phyloP scores from a whole-genome alignment of 2,113 vertebrate species.

The Hiodon tergisus region DNA sequence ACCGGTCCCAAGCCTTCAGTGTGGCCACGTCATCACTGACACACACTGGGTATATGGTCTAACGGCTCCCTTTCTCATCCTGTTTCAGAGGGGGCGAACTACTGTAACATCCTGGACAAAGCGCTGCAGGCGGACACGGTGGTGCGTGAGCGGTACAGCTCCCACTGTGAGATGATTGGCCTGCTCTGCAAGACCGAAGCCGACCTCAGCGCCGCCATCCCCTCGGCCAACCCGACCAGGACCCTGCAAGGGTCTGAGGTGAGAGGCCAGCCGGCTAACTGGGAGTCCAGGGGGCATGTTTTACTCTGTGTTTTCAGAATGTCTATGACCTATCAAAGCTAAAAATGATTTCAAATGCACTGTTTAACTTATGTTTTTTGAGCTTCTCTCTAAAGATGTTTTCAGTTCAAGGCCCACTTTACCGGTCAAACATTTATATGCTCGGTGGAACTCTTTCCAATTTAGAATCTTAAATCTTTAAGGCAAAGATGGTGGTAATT shows the following conservation, averaged over 20 bases:
- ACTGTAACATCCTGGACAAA: constrained; percentile 75
- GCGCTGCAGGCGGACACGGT: constrained; percentile 86
- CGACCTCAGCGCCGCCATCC: constrained; percentile 85
- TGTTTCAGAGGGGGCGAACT: constrained; percentile 76
- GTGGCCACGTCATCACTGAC: not conserved
- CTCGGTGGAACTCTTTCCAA: too few species aligned
- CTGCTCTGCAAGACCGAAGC: constrained; percentile 86
- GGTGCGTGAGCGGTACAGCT: constrained; percentile 81
- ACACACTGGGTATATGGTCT: not conserved
- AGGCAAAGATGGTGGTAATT: too few species aligned
- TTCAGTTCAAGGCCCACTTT: too few species aligned
- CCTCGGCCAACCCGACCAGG: constrained; percentile 92
- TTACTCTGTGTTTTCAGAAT: too few species aligned
- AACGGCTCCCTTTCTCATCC: not conserved
- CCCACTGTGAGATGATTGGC: constrained; percentile 85
- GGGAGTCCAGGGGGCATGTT: too few species aligned
- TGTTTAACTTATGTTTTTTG: too few species aligned
- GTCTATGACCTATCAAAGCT: too few species aligned
- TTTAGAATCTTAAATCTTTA: too few species aligned
- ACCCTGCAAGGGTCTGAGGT: constrained; percentile 65
- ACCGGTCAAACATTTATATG: too few species aligned
- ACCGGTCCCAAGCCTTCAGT: too few species aligned
- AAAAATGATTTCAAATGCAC: too few species aligned
- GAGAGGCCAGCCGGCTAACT: not conserved
- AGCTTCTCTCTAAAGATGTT: too few species aligned